Evolutionary conservation across 2,113 vertebrate genomes (phyloP).

Genomic region (Syrrhaptes paradoxus): DNA sequence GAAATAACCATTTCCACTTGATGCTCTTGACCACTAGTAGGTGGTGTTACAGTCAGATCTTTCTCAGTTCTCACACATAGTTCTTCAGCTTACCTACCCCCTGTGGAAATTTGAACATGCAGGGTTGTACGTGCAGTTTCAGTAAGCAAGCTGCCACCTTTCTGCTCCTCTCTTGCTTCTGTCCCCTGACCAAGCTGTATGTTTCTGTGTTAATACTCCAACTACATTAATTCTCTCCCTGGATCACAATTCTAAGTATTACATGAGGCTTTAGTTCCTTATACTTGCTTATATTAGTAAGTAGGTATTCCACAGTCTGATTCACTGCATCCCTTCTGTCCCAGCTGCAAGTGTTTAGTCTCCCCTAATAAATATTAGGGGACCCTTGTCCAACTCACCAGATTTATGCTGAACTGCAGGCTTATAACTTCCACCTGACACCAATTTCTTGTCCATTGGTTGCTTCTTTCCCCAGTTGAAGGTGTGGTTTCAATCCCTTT

Average conservation of each 20-base stretch:
- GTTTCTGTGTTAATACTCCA: background rate
- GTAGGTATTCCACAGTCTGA: background rate
- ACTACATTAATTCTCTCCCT: background rate
- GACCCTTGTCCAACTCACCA: background rate
- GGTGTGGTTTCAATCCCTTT: background rate
- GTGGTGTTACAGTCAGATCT: background rate
- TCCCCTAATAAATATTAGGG: background rate
- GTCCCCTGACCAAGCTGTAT: accelerated
- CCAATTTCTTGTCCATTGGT: background rate
- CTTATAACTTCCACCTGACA: background rate
- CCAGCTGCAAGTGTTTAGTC: background rate
- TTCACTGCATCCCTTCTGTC: background rate
- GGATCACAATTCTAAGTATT: background rate
- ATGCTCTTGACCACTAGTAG: background rate
- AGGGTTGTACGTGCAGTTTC: background rate
- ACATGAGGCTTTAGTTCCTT: background rate
- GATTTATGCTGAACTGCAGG: background rate
- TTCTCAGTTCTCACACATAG: background rate
- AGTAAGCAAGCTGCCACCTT: background rate
- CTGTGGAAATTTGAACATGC: background rate
- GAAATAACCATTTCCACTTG: background rate
- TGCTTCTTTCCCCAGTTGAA: background rate
- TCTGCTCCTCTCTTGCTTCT: background rate
- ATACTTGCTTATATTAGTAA: background rate
- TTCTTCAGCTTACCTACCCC: background rate